Percentiles rank a stretch among this genome's conserved stretches.
Conservation (phyloP, 2,797 vertebrate genomes). For the Sebastes matsubarae region DNA sequence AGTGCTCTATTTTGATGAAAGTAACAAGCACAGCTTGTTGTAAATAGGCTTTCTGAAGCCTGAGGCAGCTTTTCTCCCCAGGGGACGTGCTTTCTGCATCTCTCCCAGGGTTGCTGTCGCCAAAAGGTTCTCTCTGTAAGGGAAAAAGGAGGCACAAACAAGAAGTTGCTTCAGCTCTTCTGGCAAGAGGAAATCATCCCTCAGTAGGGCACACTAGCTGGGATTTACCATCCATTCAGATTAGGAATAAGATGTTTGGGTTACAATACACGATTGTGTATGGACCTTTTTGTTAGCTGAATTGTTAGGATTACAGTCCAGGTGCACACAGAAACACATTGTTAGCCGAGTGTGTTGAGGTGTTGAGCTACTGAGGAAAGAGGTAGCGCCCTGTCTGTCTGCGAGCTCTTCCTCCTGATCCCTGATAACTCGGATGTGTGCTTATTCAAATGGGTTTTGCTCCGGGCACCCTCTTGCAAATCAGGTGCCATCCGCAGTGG, state of each 20-base stretch:
- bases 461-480: conserved; percentile 84
- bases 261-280: conserved; percentile 55
- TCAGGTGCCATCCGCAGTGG: conserved; percentile 76
- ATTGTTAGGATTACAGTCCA: conserved; percentile 69
- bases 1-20: conserved; percentile 88
- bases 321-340: conserved; percentile 58
- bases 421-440: conserved; percentile 81
- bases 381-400: conserved; percentile 60
- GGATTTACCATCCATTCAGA: conserved; percentile 72
- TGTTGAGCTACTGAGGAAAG: conserved; percentile 60
- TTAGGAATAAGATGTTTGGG: conserved; percentile 65
- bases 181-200: conserved; percentile 73
- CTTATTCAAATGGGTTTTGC: conserved; percentile 84
- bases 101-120: conserved; percentile 84
- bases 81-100: conserved; percentile 84
- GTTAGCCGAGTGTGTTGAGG: conserved; percentile 54
- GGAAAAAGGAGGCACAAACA: conserved; percentile 79
- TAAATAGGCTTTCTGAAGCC: conserved; percentile 88
- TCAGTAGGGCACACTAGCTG: conserved; percentile 61
- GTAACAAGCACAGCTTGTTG: conserved; percentile 89
- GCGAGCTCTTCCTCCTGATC: conserved; percentile 75
- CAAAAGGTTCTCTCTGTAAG: conserved; percentile 82
- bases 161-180: conserved; percentile 79
- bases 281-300: conserved; percentile 53
- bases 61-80: conserved; percentile 83